These are phyloP conservation scores for Alsophila aescularia DNA, from an alignment of 2,888 invertebrate genomes.

Conservation along the genomic window DNA sequence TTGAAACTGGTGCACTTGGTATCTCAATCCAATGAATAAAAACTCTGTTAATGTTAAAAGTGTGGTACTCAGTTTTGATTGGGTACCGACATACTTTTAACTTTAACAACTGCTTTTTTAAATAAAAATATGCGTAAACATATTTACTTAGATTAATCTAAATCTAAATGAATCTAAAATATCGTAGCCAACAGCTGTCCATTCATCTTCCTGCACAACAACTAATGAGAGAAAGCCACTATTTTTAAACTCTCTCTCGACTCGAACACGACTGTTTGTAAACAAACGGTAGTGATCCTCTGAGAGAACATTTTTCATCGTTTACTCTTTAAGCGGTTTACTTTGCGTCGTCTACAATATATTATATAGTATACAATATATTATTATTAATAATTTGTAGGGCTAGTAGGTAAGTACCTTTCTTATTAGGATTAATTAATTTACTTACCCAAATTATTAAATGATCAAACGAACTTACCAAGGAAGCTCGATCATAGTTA, in stretches of 20 bases:
- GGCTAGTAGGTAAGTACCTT: too few relatives aligned
- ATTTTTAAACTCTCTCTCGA: conserved; percentile 28
- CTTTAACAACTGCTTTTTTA: too few relatives aligned
- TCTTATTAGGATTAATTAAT: too few relatives aligned
- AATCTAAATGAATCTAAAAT: conserved; percentile 6
- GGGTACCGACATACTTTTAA: too few relatives aligned
- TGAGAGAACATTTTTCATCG: conserved; percentile 68
- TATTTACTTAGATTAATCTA: conserved; percentile 7
- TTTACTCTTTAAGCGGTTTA: conserved; percentile 70
- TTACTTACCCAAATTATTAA: too few relatives aligned
- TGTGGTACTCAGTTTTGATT: too few relatives aligned
- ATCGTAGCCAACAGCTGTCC: conserved; percentile 6
- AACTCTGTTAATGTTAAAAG: too few relatives aligned
- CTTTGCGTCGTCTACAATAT: conserved; percentile 43
- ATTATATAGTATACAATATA: conserved; percentile 59
- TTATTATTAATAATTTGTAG: conserved; percentile 62
- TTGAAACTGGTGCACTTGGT: too few relatives aligned
- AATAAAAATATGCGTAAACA: not conserved
- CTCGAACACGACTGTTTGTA: conserved; percentile 24
- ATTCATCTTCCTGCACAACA: conserved; percentile 11
- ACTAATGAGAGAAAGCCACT: conserved; percentile 17
- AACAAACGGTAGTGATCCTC: conserved; percentile 44
- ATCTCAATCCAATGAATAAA: too few relatives aligned
- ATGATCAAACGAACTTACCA: too few relatives aligned
- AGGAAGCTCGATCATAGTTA: too few relatives aligned